Percentiles rank a stretch among this genome's conserved stretches.
Evolutionary conservation across 1,140 invertebrate species (phyloP).

Genomic region (Coptotermes formosanus): DNA sequence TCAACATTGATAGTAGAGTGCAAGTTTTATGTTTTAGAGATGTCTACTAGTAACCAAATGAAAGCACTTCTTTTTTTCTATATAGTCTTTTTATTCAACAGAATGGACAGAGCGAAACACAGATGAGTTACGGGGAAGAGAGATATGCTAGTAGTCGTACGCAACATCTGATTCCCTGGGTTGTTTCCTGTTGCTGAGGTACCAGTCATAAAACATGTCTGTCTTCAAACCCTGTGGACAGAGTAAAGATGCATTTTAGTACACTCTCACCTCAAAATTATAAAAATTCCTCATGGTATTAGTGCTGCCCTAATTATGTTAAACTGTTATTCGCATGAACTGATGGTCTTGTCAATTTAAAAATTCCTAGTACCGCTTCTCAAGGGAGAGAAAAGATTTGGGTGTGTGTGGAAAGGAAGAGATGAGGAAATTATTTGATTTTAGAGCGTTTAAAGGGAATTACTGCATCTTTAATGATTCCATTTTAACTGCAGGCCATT

Average conservation of each 20-base stretch:
- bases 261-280: too few relatives aligned
- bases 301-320: too few relatives aligned
- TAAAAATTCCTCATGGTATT: too few relatives aligned
- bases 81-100: not conserved
- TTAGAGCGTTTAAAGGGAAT: too few relatives aligned
- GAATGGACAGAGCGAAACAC: not conserved
- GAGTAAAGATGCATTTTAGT: not conserved
- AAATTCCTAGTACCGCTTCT: too few relatives aligned
- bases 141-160: not conserved
- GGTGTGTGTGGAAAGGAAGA: too few relatives aligned
- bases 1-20: not conserved
- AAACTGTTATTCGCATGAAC: too few relatives aligned
- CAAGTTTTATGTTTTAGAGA: not conserved
- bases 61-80: not conserved
- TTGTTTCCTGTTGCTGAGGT: not conserved
- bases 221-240: not conserved
- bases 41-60: not conserved
- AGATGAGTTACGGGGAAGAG: not conserved
- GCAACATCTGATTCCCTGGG: not conserved
- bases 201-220: conserved; percentile 2
- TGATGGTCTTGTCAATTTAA: too few relatives aligned
- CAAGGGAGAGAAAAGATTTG: too few relatives aligned
- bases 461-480: too few relatives aligned
- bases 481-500: too few relatives aligned
- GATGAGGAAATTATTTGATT: too few relatives aligned